Evolutionary conservation across 2,888 invertebrate genomes (phyloP), one percentile per base, ranked within the genome.

Genomic region (Euzophera pinguis): DNA sequence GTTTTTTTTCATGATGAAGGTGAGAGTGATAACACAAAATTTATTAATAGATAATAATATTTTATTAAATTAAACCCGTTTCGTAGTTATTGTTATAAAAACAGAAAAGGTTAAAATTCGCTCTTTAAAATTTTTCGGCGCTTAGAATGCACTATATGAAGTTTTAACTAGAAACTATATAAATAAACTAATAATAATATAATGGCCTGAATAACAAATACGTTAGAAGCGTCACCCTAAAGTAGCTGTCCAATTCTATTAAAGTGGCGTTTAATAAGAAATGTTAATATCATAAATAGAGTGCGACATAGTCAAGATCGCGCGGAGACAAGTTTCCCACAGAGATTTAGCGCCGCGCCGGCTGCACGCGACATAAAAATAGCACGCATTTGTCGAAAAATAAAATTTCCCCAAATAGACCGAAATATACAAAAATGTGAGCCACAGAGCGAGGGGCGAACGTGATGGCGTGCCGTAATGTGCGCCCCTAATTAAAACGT

Each of bases 401-500:
- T 89, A 89, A 85, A 85, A 84, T 65, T 88, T 89, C 86, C 88
- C 87, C 81, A 89, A 89, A 89, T 88, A 89, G 90, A 90, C 88
- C 67, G 85, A 87, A 89, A 90, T 87, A 88, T 85, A 89, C 89
- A 89, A 89, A 90, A 88, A 88, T 89, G 87, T 87, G 82, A 83
- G 71, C 65, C 83, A 77, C 81, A 79, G 82, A 81, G 84, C 84
- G 87, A 86, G 88, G 89, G 90, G 87, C 84, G 86, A 84, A 78
- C 84, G 86, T 81, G 86, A 80, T 79, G 84, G 85, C 87, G 84
- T 78, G 83, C 83, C 84, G 87, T 90, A 90, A 90, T 90, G 88
- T 80, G 87, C 87, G 88, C 88, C 89, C 88, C 90, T 90, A 89
- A 90, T 90, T 89, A 89, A 90, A 89, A 89, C 84, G 89, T 89